These are phyloP conservation scores for Porites australiensis DNA, from an alignment of 64 coral and sea anemone species.

Conservation along the genomic window DNA sequence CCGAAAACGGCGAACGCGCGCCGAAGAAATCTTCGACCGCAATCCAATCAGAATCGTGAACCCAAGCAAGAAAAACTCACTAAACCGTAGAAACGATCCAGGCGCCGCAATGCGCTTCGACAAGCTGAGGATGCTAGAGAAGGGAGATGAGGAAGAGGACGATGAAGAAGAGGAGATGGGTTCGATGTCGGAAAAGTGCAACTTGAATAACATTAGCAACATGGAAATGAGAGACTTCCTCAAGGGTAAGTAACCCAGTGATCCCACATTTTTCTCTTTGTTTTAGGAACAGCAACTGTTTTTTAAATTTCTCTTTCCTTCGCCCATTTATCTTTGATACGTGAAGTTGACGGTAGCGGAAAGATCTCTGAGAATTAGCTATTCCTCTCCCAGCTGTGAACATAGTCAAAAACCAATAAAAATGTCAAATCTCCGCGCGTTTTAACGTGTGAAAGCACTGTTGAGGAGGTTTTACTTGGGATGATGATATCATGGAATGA, in stretches of 20 bases:
- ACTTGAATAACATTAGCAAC: conserved; percentile 61
- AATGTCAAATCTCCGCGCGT: no score
- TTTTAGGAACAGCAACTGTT: no score
- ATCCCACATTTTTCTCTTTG: neutral
- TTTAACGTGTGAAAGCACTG: no score
- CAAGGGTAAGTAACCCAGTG: conserved; percentile 32
- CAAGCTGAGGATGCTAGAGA: conserved; percentile 68
- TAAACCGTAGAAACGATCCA: conserved; percentile 79
- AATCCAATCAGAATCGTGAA: conserved; percentile 81
- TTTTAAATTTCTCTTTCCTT: neutral
- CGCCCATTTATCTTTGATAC: neutral
- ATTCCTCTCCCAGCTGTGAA: no score
- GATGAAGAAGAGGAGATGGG: conserved; percentile 58
- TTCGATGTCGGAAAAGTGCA: conserved; percentile 19
- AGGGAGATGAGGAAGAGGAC: conserved; percentile 60
- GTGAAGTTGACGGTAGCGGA: no score
- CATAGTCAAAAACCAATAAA: no score
- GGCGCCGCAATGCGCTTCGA: conserved; percentile 15
- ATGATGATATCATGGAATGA: no score
- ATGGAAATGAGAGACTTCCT: conserved; percentile 37
- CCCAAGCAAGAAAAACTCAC: conserved; percentile 86
- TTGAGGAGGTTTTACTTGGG: no score
- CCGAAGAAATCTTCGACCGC: conserved; percentile 43
- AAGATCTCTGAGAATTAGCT: no score
- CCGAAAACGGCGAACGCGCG: conserved; percentile 27